Conservation (phyloP, 2,888 invertebrate species). For the Tetramorium bicarinatum region DNA sequence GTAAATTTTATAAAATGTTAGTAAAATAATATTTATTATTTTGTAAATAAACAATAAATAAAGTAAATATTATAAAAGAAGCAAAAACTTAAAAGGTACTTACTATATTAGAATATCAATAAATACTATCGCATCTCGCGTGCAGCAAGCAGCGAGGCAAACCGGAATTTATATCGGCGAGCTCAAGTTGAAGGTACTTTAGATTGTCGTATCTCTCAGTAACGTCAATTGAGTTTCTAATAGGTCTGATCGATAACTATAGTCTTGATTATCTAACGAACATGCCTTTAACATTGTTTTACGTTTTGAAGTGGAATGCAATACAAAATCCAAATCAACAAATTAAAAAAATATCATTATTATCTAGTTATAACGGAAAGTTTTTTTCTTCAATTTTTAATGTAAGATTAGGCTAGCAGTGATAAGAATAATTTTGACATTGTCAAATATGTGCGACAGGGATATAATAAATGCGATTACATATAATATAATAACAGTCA, state of each 20-base stretch:
- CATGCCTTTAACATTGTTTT: neutral
- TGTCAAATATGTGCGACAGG: neutral
- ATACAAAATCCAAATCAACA: neutral
- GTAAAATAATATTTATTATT: neutral
- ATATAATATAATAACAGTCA: neutral
- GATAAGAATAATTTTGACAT: neutral
- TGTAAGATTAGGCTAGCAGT: neutral
- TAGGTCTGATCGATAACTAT: neutral
- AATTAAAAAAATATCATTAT: neutral
- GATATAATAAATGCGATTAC: neutral
- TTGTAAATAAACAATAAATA: neutral
- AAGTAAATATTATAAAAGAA: neutral
- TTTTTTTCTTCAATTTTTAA: neutral
- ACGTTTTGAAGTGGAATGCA: neutral
- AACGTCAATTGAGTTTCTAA: conserved; percentile 14
- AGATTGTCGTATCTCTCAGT: conserved; percentile 20
- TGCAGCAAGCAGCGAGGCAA: neutral
- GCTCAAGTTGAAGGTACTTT: conserved; percentile 21
- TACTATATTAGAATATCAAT: neutral
- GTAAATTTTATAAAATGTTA: neutral
- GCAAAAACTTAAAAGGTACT: neutral
- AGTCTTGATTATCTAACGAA: neutral
- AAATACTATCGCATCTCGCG: neutral
- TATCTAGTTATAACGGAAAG: neutral
- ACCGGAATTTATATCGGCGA: neutral